phyloP scores from a whole-genome alignment of 1,140 invertebrate species.

The Lerema accius region DNA sequence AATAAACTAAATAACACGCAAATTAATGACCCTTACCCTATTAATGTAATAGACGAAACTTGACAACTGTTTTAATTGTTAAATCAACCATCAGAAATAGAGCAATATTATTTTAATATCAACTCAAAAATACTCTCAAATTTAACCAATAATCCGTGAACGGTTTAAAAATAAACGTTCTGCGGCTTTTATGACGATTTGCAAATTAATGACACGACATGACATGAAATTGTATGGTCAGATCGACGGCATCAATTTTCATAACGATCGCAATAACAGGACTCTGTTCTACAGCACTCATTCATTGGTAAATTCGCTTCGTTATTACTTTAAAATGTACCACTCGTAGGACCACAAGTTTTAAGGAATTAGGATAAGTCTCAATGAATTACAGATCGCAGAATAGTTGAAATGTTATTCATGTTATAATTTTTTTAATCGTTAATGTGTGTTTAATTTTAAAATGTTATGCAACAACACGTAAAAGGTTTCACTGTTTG shows the following conservation, averaged over 20 bases:
- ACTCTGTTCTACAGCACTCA: slow-evolving; percentile 14
- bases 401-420: too few species aligned
- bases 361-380: not conserved
- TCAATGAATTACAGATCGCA: too few species aligned
- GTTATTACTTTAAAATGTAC: slow-evolving; percentile 12
- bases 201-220: slow-evolving; percentile 42
- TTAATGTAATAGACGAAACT: too few species aligned
- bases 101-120: not conserved
- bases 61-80: too few species aligned
- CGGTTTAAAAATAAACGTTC: slow-evolving; percentile 13
- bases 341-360: not conserved
- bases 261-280: slow-evolving; percentile 47
- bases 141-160: slow-evolving; percentile 1
- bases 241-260: slow-evolving; percentile 40
- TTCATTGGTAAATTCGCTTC: slow-evolving; percentile 26
- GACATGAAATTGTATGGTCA: slow-evolving; percentile 42
- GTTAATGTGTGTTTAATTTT: too few species aligned
- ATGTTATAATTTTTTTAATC: too few species aligned
- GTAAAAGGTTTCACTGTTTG: too few species aligned
- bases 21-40: too few species aligned
- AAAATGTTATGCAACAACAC: too few species aligned
- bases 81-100: too few species aligned
- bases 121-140: not conserved
- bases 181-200: slow-evolving; percentile 29
- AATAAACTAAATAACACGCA: too few species aligned